phyloP scores from a whole-genome alignment of 2,888 invertebrate species.

The Gisinianus flammeolus region DNA sequence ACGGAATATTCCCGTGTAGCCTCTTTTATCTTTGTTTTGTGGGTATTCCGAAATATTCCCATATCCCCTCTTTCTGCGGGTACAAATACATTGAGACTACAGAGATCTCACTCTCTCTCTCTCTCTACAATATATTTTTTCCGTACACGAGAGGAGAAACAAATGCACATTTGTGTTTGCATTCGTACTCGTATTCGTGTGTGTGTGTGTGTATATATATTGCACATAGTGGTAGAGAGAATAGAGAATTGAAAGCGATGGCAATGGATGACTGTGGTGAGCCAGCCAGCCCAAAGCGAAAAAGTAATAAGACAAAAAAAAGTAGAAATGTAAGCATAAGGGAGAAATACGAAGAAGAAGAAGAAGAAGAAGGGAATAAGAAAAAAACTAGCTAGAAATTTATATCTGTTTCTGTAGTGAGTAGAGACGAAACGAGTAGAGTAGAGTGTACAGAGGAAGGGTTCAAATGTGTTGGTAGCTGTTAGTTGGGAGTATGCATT shows the following conservation, averaged over 20 bases:
- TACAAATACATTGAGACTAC: no score
- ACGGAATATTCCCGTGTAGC: no score
- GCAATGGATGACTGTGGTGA: background rate
- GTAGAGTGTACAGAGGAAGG: background rate
- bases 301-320: slow-evolving; percentile 16
- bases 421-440: background rate
- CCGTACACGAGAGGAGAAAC: background rate
- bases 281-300: background rate
- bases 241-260: background rate
- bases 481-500: background rate
- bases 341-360: background rate
- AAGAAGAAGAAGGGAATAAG: background rate
- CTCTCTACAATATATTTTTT: no score
- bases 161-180: background rate
- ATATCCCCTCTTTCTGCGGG: no score
- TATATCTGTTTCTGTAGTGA: no score
- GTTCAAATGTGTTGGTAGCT: background rate
- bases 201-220: no score
- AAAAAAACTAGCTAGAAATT: background rate
- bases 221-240: background rate
- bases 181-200: background rate
- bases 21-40: no score
- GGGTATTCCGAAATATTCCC: no score
- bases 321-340: background rate
- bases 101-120: no score